Percentiles rank a stretch among this genome's conserved stretches.
These are phyloP conservation scores for Neotragus pygmaeus DNA, from an alignment of 2,113 vertebrate species.

Conservation along the genomic window DNA sequence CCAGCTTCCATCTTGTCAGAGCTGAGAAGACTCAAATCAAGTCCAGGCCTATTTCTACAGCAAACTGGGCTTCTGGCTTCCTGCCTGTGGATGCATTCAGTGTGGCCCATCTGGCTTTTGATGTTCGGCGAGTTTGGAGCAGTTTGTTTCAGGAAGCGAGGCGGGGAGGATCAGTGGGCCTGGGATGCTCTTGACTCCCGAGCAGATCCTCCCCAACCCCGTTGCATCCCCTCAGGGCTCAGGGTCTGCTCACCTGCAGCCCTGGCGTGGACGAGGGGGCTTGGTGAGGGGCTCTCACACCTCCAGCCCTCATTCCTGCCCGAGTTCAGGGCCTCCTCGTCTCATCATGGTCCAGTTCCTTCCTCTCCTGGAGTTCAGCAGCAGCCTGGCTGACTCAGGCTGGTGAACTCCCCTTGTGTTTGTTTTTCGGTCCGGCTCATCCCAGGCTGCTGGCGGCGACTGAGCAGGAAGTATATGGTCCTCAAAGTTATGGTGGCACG, in stretches of 20 bases:
- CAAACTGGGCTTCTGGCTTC: constrained; percentile 76
- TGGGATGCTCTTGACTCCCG: constrained; percentile 37
- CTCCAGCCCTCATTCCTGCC: constrained; percentile 35
- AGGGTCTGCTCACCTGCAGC: constrained; percentile 66
- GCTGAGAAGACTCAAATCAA: constrained; percentile 81
- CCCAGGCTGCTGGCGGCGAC: neutral
- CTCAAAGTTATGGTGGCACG: fast-evolving
- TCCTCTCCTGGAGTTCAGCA: constrained; percentile 57
- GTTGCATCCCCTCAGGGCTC: constrained; percentile 41
- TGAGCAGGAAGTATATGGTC: neutral
- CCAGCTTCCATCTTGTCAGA: constrained; percentile 80
- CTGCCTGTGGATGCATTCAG: constrained; percentile 79
- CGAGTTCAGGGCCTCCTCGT: constrained; percentile 1
- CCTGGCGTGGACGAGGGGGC: neutral
- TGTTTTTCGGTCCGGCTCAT: neutral
- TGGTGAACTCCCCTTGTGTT: neutral
- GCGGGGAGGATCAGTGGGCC: constrained; percentile 56
- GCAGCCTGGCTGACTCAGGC: constrained; percentile 12
- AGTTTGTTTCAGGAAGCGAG: constrained; percentile 80
- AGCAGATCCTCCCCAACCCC: neutral
- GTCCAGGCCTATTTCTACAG: constrained; percentile 82
- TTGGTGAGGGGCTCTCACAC: constrained; percentile 14
- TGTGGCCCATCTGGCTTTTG: constrained; percentile 81
- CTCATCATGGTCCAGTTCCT: constrained; percentile 64
- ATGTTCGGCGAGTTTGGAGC: constrained; percentile 78